Evolutionary conservation across 2,113 vertebrate genomes (phyloP).

Genomic region (Saguinus imperator): DNA sequence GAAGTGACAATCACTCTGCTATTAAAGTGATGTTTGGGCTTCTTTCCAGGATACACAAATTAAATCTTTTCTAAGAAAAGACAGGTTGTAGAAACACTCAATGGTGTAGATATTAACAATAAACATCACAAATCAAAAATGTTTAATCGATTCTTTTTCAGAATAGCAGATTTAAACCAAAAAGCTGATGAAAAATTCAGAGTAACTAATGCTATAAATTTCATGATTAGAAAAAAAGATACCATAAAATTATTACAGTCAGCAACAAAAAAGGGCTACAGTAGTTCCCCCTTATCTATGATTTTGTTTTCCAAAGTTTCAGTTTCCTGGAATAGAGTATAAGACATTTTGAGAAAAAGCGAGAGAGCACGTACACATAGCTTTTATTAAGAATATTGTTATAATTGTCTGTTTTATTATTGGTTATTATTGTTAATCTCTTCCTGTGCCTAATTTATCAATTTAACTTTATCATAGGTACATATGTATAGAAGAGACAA

Average conservation of each 20-base stretch:
- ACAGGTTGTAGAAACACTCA: conserved; percentile 15
- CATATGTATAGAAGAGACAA: background rate
- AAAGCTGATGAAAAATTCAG: conserved; percentile 16
- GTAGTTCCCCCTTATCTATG: background rate
- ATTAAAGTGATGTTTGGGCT: background rate
- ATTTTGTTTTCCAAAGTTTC: background rate
- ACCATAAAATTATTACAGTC: background rate
- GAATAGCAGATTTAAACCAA: background rate
- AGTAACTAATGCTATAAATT: conserved; percentile 11
- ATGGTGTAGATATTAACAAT: background rate
- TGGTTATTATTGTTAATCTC: background rate
- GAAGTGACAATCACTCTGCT: background rate
- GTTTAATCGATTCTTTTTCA: conserved; percentile 1
- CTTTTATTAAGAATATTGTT: background rate
- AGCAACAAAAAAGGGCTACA: background rate
- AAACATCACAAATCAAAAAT: background rate
- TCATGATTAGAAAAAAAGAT: conserved; percentile 3
- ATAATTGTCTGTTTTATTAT: background rate
- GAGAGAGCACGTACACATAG: background rate
- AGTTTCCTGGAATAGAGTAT: background rate
- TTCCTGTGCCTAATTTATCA: background rate
- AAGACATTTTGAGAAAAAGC: background rate
- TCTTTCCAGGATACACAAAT: conserved; percentile 15
- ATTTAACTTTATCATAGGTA: background rate
- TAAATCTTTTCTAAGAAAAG: background rate